These are phyloP conservation scores for Conopomorpha cramerella DNA, from an alignment of 1,140 invertebrate species.

Conservation along the genomic window DNA sequence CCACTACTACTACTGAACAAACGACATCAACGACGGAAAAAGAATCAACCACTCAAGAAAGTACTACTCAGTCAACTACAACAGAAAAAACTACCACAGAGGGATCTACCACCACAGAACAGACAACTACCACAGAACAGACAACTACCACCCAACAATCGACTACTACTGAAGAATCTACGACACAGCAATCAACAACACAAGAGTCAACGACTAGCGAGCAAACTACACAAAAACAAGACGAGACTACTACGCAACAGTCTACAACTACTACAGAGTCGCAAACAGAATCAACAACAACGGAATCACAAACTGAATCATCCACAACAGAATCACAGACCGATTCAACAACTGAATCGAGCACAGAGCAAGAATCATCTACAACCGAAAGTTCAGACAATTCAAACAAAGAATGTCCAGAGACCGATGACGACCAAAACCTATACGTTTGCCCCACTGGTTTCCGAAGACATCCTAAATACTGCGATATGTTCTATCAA, in stretches of 20 bases:
- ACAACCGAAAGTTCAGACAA: conserved; percentile 13
- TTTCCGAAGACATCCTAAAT: conserved; percentile 80
- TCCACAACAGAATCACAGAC: conserved; percentile 19
- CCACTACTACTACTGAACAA: conserved; percentile 14
- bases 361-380: conserved; percentile 18
- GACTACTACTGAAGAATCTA: conserved; percentile 8
- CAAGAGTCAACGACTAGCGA: conserved; percentile 6
- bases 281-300: conserved; percentile 15
- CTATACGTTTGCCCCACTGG: conserved; percentile 78
- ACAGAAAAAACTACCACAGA: conserved; percentile 7
- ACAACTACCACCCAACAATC: conserved; percentile 7
- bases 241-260: conserved; percentile 11
- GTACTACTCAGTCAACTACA: conserved; percentile 10
- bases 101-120: conserved; percentile 11
- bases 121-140: conserved; percentile 12
- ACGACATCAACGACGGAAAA: conserved; percentile 22
- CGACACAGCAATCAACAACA: conserved; percentile 2
- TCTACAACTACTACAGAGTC: conserved; percentile 12
- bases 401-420: conserved; percentile 41
- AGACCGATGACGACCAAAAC: conserved; percentile 68
- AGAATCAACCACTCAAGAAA: conserved; percentile 11
- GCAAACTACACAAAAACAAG: conserved; percentile 15
- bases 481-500: conserved; percentile 84
- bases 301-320: conserved; percentile 20
- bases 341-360: conserved; percentile 11